phyloP scores from a whole-genome alignment of 92 coral and sea anemone species.

The Epizoanthus fatuus region DNA sequence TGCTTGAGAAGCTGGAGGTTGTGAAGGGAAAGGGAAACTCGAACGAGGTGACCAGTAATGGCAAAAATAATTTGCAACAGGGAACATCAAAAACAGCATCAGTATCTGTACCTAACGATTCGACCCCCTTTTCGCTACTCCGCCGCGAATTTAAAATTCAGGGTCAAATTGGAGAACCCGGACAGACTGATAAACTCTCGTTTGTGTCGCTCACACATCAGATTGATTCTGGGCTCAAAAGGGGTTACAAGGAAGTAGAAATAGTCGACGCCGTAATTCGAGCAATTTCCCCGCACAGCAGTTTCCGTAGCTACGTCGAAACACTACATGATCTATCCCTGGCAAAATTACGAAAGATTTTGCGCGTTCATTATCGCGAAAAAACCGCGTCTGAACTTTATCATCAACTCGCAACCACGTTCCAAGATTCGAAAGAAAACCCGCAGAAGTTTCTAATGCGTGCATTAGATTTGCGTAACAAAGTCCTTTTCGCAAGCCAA shows the following conservation, averaged over 20 bases:
- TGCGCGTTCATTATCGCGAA: conserved; percentile 44
- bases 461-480: conserved; percentile 64
- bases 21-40: conserved; percentile 13
- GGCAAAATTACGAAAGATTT: conserved; percentile 49
- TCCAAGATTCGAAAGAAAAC: conserved; percentile 46
- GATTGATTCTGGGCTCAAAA: conserved; percentile 67
- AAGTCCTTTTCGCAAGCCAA: conserved; percentile 73
- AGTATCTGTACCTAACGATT: no score
- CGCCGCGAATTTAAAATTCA: conserved; percentile 29
- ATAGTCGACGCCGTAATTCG: conserved; percentile 60
- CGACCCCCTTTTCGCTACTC: no score
- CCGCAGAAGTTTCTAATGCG: conserved; percentile 56
- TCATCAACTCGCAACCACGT: conserved; percentile 51
- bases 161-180: conserved; percentile 62
- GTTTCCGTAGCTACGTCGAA: conserved; percentile 68
- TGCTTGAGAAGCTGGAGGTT: conserved; percentile 14
- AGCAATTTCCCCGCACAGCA: conserved; percentile 65
- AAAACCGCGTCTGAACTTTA: conserved; percentile 55
- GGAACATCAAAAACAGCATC: no score
- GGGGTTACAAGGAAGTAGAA: conserved; percentile 58
- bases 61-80: no score
- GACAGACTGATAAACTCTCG: conserved; percentile 59
- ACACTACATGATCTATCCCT: conserved; percentile 42
- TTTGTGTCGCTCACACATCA: conserved; percentile 75
- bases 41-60: no score